These are phyloP conservation scores for Engraulis encrasicolus DNA, from an alignment of 2,113 vertebrate species.

Conservation along the genomic window DNA sequence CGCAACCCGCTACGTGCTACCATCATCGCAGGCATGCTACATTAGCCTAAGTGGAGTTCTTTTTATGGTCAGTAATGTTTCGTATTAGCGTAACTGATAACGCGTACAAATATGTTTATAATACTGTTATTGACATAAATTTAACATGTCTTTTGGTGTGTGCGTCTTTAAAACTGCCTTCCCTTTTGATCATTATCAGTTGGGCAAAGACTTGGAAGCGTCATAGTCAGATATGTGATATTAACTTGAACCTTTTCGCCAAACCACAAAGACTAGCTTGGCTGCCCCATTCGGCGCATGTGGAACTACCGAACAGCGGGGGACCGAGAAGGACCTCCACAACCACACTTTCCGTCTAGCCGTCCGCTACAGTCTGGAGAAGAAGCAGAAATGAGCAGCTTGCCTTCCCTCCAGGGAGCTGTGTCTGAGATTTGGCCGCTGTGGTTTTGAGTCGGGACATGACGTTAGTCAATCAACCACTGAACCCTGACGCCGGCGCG, in stretches of 20 bases:
- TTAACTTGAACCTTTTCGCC: background rate
- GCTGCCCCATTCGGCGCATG: background rate
- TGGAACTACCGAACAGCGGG: background rate
- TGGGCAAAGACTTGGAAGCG: background rate
- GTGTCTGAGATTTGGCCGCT: slow-evolving; percentile 31
- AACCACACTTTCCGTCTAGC: background rate
- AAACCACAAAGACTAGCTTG: background rate
- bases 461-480: slow-evolving; percentile 11
- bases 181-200: background rate
- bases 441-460: slow-evolving; percentile 5
- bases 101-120: background rate
- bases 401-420: slow-evolving; percentile 24
- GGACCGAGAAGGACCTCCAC: background rate
- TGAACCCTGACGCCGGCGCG: background rate
- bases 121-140: background rate
- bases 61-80: background rate
- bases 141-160: background rate
- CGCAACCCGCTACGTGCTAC: background rate
- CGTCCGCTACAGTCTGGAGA: background rate
- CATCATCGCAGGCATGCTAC: background rate
- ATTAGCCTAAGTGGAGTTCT: background rate
- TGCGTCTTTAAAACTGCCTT: background rate
- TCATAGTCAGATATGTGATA: background rate
- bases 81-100: background rate
- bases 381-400: slow-evolving; percentile 18